These are phyloP conservation scores for Sebastes baramenuke DNA, from an alignment of 2,797 vertebrate genomes.

Conservation along the genomic window DNA sequence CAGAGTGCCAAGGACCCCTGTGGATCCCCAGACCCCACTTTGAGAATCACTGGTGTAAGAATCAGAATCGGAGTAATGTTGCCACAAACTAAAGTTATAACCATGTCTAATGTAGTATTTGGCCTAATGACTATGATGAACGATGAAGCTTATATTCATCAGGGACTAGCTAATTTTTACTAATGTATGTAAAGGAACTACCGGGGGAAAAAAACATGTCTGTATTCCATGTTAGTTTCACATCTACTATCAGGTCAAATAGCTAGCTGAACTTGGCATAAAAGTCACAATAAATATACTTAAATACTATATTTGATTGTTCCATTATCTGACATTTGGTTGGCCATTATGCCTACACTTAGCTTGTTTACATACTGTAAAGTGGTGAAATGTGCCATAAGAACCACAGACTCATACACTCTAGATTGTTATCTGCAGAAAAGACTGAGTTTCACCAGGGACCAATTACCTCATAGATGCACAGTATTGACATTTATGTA, in stretches of 20 bases:
- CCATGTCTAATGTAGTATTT: not conserved
- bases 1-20: too few relatives aligned
- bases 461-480: constrained; percentile 36
- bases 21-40: accelerated
- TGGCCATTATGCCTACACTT: not conserved
- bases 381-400: not conserved
- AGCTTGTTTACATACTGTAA: not conserved
- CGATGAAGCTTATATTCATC: not conserved
- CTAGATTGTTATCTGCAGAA: constrained; percentile 5
- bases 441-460: constrained; percentile 24
- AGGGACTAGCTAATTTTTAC: not conserved
- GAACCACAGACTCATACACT: not conserved
- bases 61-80: not conserved
- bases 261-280: not conserved
- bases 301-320: not conserved
- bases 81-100: not conserved
- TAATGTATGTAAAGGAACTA: not conserved
- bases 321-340: not conserved
- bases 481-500: constrained; percentile 34
- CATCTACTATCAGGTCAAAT: not conserved
- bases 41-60: too few relatives aligned
- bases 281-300: not conserved
- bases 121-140: not conserved
- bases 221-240: not conserved
- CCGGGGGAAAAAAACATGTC: not conserved